phyloP scores from a whole-genome alignment of 1,140 invertebrate species.

The Proctacanthus coquilletti region DNA sequence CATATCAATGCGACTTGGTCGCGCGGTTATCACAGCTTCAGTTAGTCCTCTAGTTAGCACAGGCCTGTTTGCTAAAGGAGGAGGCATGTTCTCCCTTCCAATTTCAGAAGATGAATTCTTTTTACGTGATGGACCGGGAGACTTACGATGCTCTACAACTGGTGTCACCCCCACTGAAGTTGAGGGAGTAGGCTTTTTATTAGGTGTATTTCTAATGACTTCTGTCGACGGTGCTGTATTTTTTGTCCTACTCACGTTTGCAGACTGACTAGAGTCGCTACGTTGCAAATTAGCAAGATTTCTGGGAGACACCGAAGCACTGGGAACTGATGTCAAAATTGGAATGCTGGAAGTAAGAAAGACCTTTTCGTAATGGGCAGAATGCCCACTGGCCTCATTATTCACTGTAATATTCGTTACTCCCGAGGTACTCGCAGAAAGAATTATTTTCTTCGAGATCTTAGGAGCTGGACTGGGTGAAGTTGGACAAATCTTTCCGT shows the following conservation, averaged over 20 bases:
- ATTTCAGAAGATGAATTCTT: no score
- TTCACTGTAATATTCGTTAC: constrained; percentile 25
- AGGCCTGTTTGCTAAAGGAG: constrained; percentile 6
- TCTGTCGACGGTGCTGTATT: no score
- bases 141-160: no score
- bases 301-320: no score
- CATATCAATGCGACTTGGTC: constrained; percentile 22
- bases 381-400: constrained; percentile 6
- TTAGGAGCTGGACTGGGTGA: constrained; percentile 12
- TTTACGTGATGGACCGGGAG: no score
- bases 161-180: no score
- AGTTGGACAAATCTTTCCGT: not conserved
- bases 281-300: no score
- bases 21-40: constrained; percentile 23
- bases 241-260: no score
- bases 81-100: constrained; percentile 3
- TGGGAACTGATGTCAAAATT: not conserved
- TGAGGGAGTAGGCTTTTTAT: no score
- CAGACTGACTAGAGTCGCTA: no score
- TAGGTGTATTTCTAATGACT: no score
- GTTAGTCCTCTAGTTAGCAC: constrained; percentile 23
- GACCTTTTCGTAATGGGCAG: constrained; percentile 24
- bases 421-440: constrained; percentile 22
- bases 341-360: constrained; percentile 16
- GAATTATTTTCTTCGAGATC: constrained; percentile 24